Base-by-base conservation (phyloP, 2,113 vertebrate species). In the Piliocolobus tephrosceles region DNA sequence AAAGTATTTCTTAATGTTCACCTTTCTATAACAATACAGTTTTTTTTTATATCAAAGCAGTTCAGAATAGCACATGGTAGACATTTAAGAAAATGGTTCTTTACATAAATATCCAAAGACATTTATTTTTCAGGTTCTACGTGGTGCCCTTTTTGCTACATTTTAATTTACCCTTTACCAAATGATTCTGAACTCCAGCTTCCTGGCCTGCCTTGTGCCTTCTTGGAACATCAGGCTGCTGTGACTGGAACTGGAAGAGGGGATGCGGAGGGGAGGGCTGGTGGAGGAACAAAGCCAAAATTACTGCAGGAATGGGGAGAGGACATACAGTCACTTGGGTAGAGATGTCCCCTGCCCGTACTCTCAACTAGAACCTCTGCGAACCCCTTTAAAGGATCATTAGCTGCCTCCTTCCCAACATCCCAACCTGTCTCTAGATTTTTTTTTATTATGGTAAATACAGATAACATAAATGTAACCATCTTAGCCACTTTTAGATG, bases 251-350 rank as follows among this genome's bases (percentile, higher is more conserved):
- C 20, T 2, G 38, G 12, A n/a, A 7, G 1, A 8, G n/a, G n/a
- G 57, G 40, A 10, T 40, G 35, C 16, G 0, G 43, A 35, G 72
- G n/a, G 8, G 18, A 32, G 73, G 10, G 5, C 8, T 43, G 23
- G 3, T 0, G 43, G 35, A n/a, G 58, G 30, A 52, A 32, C 0
- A 1, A 61, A 70, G 57, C 13, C 52, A 52, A 1, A 9, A 35
- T 12, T 18, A 0, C 22, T 14, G 17, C 30, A 40, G 8, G 6
- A 47, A 12, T 43, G 50, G 47, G 30, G 16, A 35, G 38, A 27
- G 4, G 14, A n/a, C 22, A 2, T 17, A 11, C 0, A 35, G 52
- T 7, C 12, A 0, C 40, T 6, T 10, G 3, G n/a, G 23, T 23
- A 1, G 10, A 32, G 18, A 3, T 14, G 43, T 25, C 52, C 17